Percentiles rank a stretch among this genome's conserved stretches.
These are phyloP conservation scores for Oenanthe oenanthe DNA, from an alignment of 2,113 vertebrate species.

Conservation along the genomic window DNA sequence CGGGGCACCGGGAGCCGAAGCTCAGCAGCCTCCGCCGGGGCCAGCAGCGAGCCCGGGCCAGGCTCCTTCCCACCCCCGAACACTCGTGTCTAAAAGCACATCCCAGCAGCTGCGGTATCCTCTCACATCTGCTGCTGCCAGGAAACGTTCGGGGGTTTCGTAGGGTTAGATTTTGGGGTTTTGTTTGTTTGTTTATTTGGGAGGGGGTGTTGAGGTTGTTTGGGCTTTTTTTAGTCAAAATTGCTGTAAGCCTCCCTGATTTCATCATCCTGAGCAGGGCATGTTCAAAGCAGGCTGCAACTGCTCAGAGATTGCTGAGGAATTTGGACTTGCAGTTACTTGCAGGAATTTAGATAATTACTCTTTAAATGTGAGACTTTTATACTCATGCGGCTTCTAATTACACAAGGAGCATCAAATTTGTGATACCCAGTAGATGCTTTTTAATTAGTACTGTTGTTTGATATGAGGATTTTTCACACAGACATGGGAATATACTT, in stretches of 20 bases:
- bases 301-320: conserved; percentile 11
- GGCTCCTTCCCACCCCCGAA: background rate
- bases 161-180: background rate
- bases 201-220: fast-evolving
- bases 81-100: background rate
- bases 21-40: background rate
- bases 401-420: background rate
- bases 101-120: background rate
- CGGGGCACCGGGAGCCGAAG: background rate
- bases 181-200: background rate
- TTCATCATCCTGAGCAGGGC: conserved; percentile 32
- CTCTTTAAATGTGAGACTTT: conserved; percentile 9
- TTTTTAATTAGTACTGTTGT: background rate
- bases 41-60: fast-evolving
- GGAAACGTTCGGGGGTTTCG: background rate
- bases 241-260: background rate
- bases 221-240: background rate
- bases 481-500: background rate
- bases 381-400: background rate
- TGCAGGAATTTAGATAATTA: conserved; percentile 32
- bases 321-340: conserved; percentile 56
- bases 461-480: background rate
- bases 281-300: conserved; percentile 36
- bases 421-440: background rate
- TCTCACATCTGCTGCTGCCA: background rate